Conservation (phyloP, 23 tunicate species). For the Halocynthia aurantium region DNA sequence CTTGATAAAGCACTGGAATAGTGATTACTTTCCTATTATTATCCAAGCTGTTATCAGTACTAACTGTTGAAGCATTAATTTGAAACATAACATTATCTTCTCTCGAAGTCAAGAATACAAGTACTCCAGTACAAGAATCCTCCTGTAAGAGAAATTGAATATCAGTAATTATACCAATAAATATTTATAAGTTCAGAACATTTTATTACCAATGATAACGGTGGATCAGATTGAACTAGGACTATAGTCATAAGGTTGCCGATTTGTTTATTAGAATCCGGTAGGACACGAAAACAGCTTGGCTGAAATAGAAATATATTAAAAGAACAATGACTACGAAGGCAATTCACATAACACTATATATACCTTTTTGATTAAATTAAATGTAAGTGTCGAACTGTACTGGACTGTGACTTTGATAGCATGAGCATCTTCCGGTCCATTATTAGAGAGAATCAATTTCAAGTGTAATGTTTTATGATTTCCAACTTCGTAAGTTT, state of each 20-base stretch:
- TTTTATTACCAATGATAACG: too few species aligned
- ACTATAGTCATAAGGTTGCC: too few species aligned
- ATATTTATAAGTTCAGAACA: too few species aligned
- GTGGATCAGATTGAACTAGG: too few species aligned
- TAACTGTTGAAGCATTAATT: slow-evolving; percentile 15
- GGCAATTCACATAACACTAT: too few species aligned
- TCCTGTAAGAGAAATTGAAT: neutral
- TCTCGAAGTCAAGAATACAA: neutral
- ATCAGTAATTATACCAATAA: too few species aligned
- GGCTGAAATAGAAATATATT: neutral
- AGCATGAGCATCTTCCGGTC: slow-evolving; percentile 67
- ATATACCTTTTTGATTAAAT: neutral
- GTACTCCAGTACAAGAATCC: slow-evolving; percentile 1
- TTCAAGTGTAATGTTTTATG: neutral
- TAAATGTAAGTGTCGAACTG: neutral
- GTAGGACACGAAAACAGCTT: neutral
- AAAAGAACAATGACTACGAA: neutral
- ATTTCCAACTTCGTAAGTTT: neutral
- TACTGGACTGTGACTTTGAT: slow-evolving; percentile 1
- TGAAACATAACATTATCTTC: neutral
- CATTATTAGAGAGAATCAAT: slow-evolving; percentile 17
- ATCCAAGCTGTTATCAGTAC: neutral
- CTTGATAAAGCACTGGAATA: slow-evolving; percentile 3
- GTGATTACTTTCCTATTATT: neutral
- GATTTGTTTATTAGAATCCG: too few species aligned